These are phyloP conservation scores for Cryptus viduatorius DNA, from an alignment of 2,888 invertebrate species.

Conservation along the genomic window DNA sequence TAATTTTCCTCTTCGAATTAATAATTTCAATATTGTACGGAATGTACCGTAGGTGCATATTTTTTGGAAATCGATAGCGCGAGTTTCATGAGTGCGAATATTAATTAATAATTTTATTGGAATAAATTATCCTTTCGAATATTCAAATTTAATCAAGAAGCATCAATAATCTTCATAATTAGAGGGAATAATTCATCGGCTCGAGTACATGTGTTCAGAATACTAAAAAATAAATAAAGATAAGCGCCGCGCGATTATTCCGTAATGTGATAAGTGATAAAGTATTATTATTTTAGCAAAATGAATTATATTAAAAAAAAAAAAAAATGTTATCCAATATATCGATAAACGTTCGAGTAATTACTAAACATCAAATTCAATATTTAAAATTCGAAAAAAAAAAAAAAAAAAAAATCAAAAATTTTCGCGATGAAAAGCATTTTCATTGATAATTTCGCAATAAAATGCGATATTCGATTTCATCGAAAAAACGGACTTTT, in stretches of 20 bases:
- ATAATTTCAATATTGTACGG: slow-evolving; percentile 12
- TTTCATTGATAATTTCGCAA: no score
- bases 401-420: no score
- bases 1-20: slow-evolving; percentile 6
- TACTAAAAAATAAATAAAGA: background rate
- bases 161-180: background rate
- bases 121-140: slow-evolving; percentile 7
- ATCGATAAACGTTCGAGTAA: no score
- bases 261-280: no score
- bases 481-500: no score
- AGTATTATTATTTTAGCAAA: no score
- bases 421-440: no score
- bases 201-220: background rate
- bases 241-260: background rate
- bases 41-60: background rate
- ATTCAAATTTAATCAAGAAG: slow-evolving; percentile 7
- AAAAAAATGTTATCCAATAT: no score
- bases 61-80: slow-evolving; percentile 2
- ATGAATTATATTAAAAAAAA: no score
- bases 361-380: no score
- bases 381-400: no score
- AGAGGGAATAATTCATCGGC: slow-evolving; percentile 6
- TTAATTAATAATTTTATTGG: slow-evolving; percentile 1
- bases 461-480: no score
- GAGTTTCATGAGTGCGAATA: background rate